Conservation (phyloP, 2,888 invertebrate species). For the Chloroclysta siterata region DNA sequence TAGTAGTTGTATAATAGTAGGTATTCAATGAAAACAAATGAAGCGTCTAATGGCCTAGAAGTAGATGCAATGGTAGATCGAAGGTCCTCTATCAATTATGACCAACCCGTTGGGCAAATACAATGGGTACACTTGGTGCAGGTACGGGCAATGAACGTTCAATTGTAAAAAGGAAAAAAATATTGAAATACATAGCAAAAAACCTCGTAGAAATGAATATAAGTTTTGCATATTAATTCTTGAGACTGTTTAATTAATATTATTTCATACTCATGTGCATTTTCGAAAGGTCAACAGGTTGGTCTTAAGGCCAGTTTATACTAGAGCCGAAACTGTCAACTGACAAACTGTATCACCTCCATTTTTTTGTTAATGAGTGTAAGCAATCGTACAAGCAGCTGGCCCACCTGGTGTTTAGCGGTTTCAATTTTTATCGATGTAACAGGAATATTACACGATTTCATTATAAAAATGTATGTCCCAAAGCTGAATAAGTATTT, state of each 20-base stretch:
- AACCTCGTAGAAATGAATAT: background rate
- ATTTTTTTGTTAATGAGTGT: too few species aligned
- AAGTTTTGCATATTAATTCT: too few species aligned
- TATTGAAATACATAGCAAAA: background rate
- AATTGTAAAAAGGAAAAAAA: background rate
- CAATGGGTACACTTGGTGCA: conserved; percentile 26
- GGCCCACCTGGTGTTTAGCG: too few species aligned
- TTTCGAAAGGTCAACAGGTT: background rate
- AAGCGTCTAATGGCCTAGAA: conserved; percentile 33
- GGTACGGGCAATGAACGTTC: background rate
- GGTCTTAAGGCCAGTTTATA: background rate
- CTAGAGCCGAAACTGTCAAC: background rate
- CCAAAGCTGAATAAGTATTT: too few species aligned
- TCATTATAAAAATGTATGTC: background rate
- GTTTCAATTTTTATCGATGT: too few species aligned
- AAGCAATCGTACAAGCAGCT: too few species aligned
- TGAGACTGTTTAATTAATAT: background rate
- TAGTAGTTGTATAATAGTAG: too few species aligned
- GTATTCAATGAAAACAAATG: conserved; percentile 13
- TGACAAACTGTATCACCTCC: too few species aligned
- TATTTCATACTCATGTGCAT: background rate
- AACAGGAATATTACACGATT: background rate
- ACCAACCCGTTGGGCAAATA: conserved; percentile 33
- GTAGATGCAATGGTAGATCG: conserved; percentile 8
- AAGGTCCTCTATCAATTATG: conserved; percentile 20